These are phyloP conservation scores for Thecophora atra DNA, from an alignment of 2,888 invertebrate genomes.

Conservation along the genomic window DNA sequence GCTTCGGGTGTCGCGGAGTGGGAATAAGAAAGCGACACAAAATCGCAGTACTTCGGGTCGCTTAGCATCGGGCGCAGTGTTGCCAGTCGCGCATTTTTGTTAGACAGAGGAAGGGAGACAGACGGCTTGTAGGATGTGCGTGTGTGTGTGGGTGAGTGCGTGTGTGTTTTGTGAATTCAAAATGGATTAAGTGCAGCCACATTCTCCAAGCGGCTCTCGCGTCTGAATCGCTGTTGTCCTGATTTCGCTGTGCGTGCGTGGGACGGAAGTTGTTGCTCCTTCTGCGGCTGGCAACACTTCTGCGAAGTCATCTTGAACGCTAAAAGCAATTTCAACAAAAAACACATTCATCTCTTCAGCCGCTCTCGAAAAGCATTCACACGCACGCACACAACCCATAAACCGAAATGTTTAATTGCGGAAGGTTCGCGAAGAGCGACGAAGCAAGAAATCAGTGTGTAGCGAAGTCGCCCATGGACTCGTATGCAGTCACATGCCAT, in stretches of 20 bases:
- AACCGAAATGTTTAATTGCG: no score
- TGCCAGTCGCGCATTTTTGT: conserved; percentile 21
- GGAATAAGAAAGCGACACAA: conserved; percentile 3
- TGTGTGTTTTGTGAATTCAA: background rate
- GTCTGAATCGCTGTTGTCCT: background rate
- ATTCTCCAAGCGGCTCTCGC: background rate
- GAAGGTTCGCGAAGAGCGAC: background rate
- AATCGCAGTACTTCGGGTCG: conserved; percentile 27
- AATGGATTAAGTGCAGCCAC: conserved; percentile 30
- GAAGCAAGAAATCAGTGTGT: background rate
- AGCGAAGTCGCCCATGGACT: background rate
- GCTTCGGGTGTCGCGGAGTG: conserved; percentile 17
- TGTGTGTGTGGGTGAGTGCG: conserved; percentile 4
- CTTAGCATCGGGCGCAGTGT: conserved; percentile 21
- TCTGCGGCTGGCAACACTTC: background rate
- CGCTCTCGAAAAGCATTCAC: background rate
- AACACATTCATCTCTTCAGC: background rate
- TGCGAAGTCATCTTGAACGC: background rate
- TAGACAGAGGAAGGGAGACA: background rate
- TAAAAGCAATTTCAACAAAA: no score
- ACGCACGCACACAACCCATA: background rate
- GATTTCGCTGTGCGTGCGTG: no score
- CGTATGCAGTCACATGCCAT: background rate
- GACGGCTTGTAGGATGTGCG: background rate
- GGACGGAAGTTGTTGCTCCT: background rate